These are phyloP conservation scores for Monarcha castaneiventris DNA, from an alignment of 2,113 vertebrate species.

Conservation along the genomic window DNA sequence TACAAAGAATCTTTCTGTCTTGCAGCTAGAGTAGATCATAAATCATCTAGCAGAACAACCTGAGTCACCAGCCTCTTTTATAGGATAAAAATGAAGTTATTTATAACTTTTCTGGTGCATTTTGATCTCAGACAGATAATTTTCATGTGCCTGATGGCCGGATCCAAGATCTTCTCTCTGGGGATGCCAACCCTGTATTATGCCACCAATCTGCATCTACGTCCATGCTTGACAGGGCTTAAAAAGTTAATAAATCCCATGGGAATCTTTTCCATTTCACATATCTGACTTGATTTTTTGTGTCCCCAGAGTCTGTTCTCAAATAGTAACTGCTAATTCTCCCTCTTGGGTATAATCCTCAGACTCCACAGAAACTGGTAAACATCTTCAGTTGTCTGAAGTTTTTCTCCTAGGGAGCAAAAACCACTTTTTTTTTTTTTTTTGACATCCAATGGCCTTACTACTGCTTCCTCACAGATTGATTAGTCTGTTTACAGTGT, in stretches of 20 bases:
- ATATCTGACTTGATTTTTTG: background rate
- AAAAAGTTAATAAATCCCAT: background rate
- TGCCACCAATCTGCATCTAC: background rate
- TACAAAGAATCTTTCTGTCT: background rate
- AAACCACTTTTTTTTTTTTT: background rate
- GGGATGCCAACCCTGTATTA: accelerated
- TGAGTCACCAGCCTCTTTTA: background rate
- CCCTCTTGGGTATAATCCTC: background rate
- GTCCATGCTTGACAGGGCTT: background rate
- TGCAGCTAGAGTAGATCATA: background rate
- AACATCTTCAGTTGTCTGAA: background rate
- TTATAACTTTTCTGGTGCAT: background rate
- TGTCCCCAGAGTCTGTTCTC: background rate
- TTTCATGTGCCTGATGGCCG: background rate
- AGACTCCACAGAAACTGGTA: background rate
- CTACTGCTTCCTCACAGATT: background rate
- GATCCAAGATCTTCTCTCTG: background rate
- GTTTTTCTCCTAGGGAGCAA: background rate
- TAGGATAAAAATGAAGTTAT: background rate
- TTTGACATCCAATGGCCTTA: background rate
- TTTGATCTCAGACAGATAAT: background rate
- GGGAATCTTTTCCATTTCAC: background rate
- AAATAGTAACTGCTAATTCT: background rate
- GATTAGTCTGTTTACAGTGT: background rate
- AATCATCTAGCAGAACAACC: background rate